Evolutionary conservation across 2,113 vertebrate species (phyloP).

Genomic region (Otolemur garnettii): DNA sequence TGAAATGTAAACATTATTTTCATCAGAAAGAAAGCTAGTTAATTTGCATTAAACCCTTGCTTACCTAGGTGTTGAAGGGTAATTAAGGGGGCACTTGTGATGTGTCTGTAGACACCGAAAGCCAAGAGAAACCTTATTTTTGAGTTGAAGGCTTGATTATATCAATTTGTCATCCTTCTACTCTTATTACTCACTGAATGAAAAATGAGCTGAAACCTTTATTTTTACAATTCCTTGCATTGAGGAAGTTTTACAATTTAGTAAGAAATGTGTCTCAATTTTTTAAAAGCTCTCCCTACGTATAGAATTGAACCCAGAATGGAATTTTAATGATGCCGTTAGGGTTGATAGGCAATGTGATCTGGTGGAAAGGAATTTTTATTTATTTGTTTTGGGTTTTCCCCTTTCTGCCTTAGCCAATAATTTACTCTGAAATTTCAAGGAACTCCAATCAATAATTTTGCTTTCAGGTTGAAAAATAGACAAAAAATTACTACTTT

Average conservation of each 20-base stretch:
- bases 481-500: constrained; percentile 5
- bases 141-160: constrained; percentile 62
- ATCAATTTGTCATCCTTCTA: constrained; percentile 59
- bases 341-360: not conserved
- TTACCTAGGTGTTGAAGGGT: constrained; percentile 31
- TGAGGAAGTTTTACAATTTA: constrained; percentile 63
- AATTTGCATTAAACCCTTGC: constrained; percentile 63
- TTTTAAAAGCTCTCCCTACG: constrained; percentile 35
- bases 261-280: constrained; percentile 52
- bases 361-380: constrained; percentile 38
- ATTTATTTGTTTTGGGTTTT: not conserved
- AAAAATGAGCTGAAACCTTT: constrained; percentile 69
- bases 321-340: constrained; percentile 47
- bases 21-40: constrained; percentile 62
- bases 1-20: constrained; percentile 69
- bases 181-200: constrained; percentile 62
- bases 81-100: constrained; percentile 33
- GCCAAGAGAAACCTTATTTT: constrained; percentile 51
- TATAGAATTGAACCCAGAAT: not conserved
- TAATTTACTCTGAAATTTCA: constrained; percentile 26
- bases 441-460: not conserved
- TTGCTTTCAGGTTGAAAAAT: constrained; percentile 35
- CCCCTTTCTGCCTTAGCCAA: not conserved
- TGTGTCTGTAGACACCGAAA: constrained; percentile 4
- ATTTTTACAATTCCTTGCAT: constrained; percentile 16